Evolutionary conservation across 2,888 invertebrate species (phyloP).

Genomic region (Cosmia trapezina): DNA sequence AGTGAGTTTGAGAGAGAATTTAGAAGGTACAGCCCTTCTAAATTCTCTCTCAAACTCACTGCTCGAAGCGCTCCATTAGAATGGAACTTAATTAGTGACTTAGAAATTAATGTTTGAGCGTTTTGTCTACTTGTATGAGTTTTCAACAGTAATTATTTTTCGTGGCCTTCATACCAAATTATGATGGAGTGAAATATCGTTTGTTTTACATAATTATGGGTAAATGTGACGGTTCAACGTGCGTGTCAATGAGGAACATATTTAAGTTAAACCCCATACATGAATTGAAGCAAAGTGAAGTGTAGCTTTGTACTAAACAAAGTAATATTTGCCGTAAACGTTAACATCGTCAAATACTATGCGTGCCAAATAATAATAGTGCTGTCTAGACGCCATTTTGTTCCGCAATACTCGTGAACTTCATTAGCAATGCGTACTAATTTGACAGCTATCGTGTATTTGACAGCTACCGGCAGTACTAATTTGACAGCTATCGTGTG

Average conservation of each 20-base stretch:
- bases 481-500: too few relatives aligned
- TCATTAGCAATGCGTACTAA: too few relatives aligned
- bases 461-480: too few relatives aligned
- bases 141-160: conserved; percentile 70
- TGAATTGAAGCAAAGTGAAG: background rate
- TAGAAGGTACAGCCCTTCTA: too few relatives aligned
- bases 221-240: conserved; percentile 20
- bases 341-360: background rate
- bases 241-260: conserved; percentile 28
- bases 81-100: conserved; percentile 64
- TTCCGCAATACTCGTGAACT: too few relatives aligned
- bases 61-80: conserved; percentile 53
- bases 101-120: conserved; percentile 62
- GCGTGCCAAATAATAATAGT: too few relatives aligned
- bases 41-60: conserved; percentile 49
- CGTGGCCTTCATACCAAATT: conserved; percentile 56
- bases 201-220: conserved; percentile 55
- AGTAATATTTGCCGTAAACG: background rate
- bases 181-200: conserved; percentile 58
- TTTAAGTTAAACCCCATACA: conserved; percentile 1
- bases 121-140: conserved; percentile 64
- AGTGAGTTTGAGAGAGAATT: too few relatives aligned
- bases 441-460: too few relatives aligned
- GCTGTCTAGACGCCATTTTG: too few relatives aligned
- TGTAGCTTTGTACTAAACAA: background rate